Conservation (phyloP, 2,797 vertebrate species). For the Setipinna tenuifilis region DNA sequence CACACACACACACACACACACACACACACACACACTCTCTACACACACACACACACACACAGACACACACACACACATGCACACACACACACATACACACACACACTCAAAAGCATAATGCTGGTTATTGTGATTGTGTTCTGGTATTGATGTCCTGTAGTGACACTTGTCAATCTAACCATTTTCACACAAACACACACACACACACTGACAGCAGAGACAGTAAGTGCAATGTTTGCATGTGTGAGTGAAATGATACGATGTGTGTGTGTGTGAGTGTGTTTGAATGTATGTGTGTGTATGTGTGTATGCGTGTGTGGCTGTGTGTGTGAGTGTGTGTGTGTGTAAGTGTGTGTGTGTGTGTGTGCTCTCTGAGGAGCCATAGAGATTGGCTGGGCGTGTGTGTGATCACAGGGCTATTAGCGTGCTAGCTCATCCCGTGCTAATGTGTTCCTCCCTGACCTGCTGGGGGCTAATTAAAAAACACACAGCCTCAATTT, state of each 20-base stretch:
- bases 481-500: conserved; percentile 99
- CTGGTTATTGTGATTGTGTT: too few relatives aligned
- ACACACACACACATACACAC: too few relatives aligned
- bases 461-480: conserved; percentile 99
- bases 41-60: too few relatives aligned
- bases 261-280: background rate
- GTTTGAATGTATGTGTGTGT: too few relatives aligned
- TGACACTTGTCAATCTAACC: too few relatives aligned
- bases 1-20: too few relatives aligned
- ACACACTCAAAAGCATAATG: too few relatives aligned
- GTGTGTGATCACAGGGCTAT: conserved; percentile 72
- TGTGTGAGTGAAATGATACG: background rate
- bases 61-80: too few relatives aligned
- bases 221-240: background rate
- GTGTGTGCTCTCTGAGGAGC: background rate
- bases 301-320: background rate
- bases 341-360: background rate
- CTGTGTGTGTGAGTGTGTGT: background rate
- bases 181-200: too few relatives aligned
- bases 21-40: too few relatives aligned
- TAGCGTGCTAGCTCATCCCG: conserved; percentile 85
- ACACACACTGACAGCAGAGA: too few relatives aligned
- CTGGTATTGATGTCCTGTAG: too few relatives aligned
- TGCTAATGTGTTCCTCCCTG: conserved; percentile 99
- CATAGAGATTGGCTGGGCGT: conserved; percentile 34